Evolutionary conservation across 2,888 invertebrate species (phyloP).

Genomic region (Drosophila pseudotalamancana): DNA sequence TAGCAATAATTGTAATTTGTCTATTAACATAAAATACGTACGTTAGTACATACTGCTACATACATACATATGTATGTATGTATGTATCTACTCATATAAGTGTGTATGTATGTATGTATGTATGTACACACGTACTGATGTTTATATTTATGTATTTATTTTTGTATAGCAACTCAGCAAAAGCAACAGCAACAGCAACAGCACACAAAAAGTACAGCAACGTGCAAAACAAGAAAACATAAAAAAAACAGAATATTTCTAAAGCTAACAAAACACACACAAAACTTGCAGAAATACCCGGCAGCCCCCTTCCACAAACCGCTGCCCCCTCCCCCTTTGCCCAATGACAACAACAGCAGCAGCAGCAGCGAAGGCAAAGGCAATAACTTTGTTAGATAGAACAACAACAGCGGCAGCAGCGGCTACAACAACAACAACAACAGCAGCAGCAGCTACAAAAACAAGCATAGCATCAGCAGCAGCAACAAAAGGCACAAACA

Average conservation of each 20-base stretch:
- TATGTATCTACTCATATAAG: conserved; percentile 5
- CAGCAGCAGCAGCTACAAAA: conserved; percentile 27
- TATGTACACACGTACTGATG: conserved; percentile 8
- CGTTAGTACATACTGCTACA: neutral
- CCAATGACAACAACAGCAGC: conserved; percentile 60
- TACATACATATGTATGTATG: conserved; percentile 14
- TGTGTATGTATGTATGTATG: conserved; percentile 14
- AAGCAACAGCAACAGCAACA: conserved; percentile 28
- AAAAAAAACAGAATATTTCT: conserved; percentile 65
- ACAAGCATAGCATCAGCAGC: conserved; percentile 28
- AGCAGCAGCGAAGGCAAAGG: conserved; percentile 48
- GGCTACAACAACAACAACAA: conserved; percentile 29
- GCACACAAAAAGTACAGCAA: conserved; percentile 68
- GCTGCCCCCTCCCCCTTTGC: conserved; percentile 23
- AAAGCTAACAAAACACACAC: conserved; percentile 77
- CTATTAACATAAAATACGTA: conserved; percentile 71
- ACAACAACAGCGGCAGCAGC: conserved; percentile 52
- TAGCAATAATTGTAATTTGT: conserved; percentile 72
- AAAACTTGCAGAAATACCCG: conserved; percentile 78
- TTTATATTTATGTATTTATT: conserved; percentile 16
- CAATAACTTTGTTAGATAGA: conserved; percentile 78
- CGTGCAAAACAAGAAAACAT: conserved; percentile 66
- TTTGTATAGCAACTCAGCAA: conserved; percentile 50
- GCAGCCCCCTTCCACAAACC: conserved; percentile 15
- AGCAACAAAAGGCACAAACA: conserved; percentile 61